Evolutionary conservation across 2,888 invertebrate genomes (phyloP), one percentile per base, ranked within the genome.

Genomic region (Brachypalpus laphriformis): DNA sequence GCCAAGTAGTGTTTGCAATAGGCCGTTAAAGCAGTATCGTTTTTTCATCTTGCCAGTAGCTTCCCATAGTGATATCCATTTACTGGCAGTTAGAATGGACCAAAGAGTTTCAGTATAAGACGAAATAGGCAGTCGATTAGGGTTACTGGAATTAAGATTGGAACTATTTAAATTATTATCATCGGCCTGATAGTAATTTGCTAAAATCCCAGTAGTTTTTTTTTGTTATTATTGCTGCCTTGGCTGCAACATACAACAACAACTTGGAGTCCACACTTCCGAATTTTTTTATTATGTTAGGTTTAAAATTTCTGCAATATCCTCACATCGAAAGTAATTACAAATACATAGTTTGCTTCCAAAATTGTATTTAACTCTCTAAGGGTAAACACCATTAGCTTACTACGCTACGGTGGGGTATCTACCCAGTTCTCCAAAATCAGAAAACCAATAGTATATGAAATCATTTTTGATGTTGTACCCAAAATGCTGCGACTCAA

Each of bases 381-480:
- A n/a, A 54, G 54, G 6, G 14, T 54, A 16, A 66, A 54, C 1
- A 66, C 51, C 37, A 66, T 66, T 37, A 16, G 14, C 6, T 66
- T 66, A 7, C n/a, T 37, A 54, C 1, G 66, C 40, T 16, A 66
- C 9, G 4, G 9, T 25, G 1, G 8, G 1, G 6, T 3, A 20
- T 11, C 37, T 66, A 14, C 51, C 51, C 5, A 40, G 34, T 22
- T 47, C 34, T 18, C 63, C 63, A 8, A 63, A 63, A 16, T 63
- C 57, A 20, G 59, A 40, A 40, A 59, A 66, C 18, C 49, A 25
- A n/a, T n/a, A n/a, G 37, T 51, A 51, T n/a, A 68, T 18, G 0
- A 54, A 5, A 18, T 68, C 54, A 11, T 22, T 18, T 18, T 54
- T 40, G 3, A 22, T 68, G 11, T 54, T 66, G 14, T 66, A 40